Conservation (phyloP, 2,888 invertebrate genomes). For the Sinotaia quadrata region DNA sequence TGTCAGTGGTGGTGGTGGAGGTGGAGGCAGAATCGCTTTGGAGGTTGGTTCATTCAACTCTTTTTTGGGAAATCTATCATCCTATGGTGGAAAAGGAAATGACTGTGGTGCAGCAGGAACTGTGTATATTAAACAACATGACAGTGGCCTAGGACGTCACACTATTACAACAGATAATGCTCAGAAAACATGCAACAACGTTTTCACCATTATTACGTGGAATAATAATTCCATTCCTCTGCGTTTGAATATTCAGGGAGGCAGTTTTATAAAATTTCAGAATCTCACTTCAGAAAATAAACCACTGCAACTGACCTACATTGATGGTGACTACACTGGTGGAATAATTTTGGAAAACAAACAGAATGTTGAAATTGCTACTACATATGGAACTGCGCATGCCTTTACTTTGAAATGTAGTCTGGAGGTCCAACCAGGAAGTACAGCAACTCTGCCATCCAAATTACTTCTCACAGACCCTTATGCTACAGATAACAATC, state of each 20-base stretch:
- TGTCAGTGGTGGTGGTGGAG: constrained; percentile 42
- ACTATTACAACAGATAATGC: constrained; percentile 43
- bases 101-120: constrained; percentile 53
- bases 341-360: constrained; percentile 32
- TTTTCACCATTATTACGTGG: constrained; percentile 30
- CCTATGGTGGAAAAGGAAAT: constrained; percentile 45
- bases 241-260: constrained; percentile 38
- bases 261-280: constrained; percentile 34
- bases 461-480: constrained; percentile 49
- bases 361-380: constrained; percentile 49
- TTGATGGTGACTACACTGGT: constrained; percentile 51
- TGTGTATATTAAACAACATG: constrained; percentile 40
- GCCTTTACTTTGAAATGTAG: constrained; percentile 49
- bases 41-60: constrained; percentile 31
- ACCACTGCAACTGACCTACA: constrained; percentile 34
- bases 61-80: constrained; percentile 41
- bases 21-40: constrained; percentile 46
- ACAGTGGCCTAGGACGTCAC: constrained; percentile 38
- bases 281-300: not conserved
- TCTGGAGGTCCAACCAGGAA: constrained; percentile 39
- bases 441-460: constrained; percentile 41
- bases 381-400: constrained; percentile 49
- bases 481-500: constrained; percentile 28
- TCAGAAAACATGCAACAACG: constrained; percentile 22
- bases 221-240: constrained; percentile 25